Base-by-base conservation (phyloP, 2,113 vertebrate species). In the Pholis gunnellus region DNA sequence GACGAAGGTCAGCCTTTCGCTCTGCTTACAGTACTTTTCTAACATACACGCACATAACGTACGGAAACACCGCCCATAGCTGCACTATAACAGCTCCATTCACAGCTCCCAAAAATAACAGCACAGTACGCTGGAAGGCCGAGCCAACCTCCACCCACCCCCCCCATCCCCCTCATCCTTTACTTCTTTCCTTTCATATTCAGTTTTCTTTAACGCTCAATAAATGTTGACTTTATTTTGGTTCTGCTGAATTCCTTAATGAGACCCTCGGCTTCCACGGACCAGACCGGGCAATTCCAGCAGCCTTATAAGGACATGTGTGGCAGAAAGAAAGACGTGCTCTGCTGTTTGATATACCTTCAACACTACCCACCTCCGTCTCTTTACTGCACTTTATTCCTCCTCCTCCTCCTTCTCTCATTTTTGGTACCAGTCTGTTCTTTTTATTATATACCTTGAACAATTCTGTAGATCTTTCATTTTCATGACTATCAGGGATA, bases 201-300 rank as follows among this genome's bases (percentile, higher is more conserved):
- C 54, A 44, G 83, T 72, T 89, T 89, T 85, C 87, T 81, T 91
- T 73, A 59, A 86, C 82, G 87, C 70, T 79, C 83, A 78, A 90
- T 77, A 90, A 93, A 92, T 90, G 88, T 90, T 90, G 87, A 91
- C 84, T 91, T 87, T 93, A 91, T 88, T 93, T 91, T 88, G 79
- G 89, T 89, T 89, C 89, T 76, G 85, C 79, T 75, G 77, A 71
- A 84, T 90, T 89, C 88, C 72, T 84, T 68, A 81, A 66, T 31
- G 64, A 67, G 76, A 75, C 71, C 82, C 59, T 48, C 0, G 40
- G 79, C 75, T 70, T 87, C 80, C 31, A 29, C 9, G 14, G 70
- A 40, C 27, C 75, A 65, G 83, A 31, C 15, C 46, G 18, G n/a
- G 18, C 5, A 42, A 66, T 44, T 65, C 52, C 29, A 36, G 71